These are phyloP conservation scores for Podargus strigoides DNA, from an alignment of 2,797 vertebrate genomes.

Conservation along the genomic window DNA sequence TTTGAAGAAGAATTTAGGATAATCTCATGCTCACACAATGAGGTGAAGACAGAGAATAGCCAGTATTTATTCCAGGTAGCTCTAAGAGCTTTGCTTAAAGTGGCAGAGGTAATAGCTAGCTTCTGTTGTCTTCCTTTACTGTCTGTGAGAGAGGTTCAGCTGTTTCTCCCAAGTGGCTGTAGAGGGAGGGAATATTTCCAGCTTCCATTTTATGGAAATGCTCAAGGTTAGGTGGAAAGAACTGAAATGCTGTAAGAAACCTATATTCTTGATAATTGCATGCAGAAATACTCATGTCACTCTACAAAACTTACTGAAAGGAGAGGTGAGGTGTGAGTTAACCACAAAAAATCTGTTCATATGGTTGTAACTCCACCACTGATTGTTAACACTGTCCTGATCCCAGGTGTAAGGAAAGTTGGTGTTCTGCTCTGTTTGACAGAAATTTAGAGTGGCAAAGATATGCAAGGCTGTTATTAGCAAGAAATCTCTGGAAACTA, in stretches of 20 bases:
- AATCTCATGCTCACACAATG: background rate
- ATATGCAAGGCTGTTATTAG: background rate
- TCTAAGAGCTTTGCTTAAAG: background rate
- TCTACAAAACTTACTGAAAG: background rate
- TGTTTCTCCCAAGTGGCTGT: background rate
- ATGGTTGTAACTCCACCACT: background rate
- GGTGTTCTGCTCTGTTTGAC: background rate
- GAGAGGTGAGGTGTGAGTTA: background rate
- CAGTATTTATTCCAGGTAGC: background rate
- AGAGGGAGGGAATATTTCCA: background rate
- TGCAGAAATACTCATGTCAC: background rate
- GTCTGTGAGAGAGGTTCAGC: background rate
- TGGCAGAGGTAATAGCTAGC: background rate
- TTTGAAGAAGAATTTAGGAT: background rate
- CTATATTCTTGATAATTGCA: background rate
- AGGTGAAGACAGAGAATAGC: background rate
- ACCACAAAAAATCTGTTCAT: background rate
- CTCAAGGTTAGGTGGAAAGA: background rate
- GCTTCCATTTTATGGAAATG: background rate
- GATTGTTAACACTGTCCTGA: background rate
- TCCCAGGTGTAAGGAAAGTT: background rate
- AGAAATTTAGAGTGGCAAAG: background rate
- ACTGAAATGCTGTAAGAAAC: background rate
- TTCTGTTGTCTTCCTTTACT: background rate
- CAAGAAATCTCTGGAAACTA: background rate